Percentiles rank a stretch among this genome's conserved stretches.
Conservation (phyloP, 1,140 invertebrate genomes). For the Drosophila trapezifrons region DNA sequence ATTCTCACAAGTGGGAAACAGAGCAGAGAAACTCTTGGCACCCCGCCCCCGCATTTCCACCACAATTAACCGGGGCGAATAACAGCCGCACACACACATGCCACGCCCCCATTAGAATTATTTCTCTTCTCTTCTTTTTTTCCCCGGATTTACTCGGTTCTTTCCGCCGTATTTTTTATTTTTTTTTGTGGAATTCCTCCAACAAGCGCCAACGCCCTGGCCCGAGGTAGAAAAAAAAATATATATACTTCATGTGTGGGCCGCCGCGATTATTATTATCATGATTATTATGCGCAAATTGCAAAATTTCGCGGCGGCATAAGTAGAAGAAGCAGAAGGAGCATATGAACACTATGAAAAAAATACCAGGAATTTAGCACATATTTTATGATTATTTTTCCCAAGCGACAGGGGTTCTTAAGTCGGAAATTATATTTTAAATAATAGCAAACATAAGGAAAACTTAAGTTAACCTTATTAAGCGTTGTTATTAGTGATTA, state of each 20-base stretch:
- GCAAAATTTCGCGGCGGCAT: constrained; percentile 69
- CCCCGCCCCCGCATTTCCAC: constrained; percentile 28
- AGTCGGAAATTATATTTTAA: too few species aligned
- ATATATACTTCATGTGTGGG: constrained; percentile 32
- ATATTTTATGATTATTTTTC: neutral
- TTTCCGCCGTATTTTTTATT: constrained; percentile 35
- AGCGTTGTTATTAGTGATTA: too few species aligned
- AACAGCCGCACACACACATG: constrained; percentile 50
- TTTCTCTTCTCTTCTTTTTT: constrained; percentile 9
- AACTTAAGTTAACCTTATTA: too few species aligned
- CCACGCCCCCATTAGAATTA: constrained; percentile 57
- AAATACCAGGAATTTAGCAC: neutral
- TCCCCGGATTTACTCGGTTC: constrained; percentile 19
- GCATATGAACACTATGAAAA: constrained; percentile 7
- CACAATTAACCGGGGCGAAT: constrained; percentile 76
- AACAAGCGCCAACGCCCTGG: constrained; percentile 67
- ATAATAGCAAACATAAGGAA: too few species aligned
- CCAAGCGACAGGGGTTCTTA: neutral
- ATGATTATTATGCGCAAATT: constrained; percentile 80
- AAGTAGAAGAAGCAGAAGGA: constrained; percentile 14
- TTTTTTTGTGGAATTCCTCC: constrained; percentile 31
- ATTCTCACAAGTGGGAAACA: constrained; percentile 80
- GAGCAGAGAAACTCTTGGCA: constrained; percentile 14
- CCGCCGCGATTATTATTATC: constrained; percentile 75
- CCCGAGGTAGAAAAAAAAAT: constrained; percentile 49